Evolutionary conservation across 2,888 invertebrate species (phyloP), one percentile per base, ranked within the genome.

Genomic region (Eupithecia centaureata): DNA sequence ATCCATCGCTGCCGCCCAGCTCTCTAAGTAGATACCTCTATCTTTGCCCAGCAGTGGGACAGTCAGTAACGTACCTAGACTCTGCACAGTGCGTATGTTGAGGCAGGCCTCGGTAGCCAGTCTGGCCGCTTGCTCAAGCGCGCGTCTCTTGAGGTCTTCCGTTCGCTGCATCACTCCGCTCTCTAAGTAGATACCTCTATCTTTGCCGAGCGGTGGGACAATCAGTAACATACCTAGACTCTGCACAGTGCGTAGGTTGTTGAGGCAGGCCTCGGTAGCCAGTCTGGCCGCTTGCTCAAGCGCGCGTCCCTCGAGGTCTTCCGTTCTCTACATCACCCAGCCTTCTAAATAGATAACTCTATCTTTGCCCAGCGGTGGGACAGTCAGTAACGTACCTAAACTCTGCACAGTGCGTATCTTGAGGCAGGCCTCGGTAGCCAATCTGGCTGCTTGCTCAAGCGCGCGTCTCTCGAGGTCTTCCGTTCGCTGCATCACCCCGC

Each of bases 181-280:
- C n/a, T n/a, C n/a, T n/a, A n/a, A n/a, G n/a, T n/a, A n/a, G n/a
- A n/a, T n/a, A n/a, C n/a, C n/a, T n/a, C 5, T 22, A 42, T 42
- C 42, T 18, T 47, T 3, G 22, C 22, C 47, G 22, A 47, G 22
- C 47, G 22, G 10, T 22, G 47, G 10, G 42, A 22, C 42, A 95
- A n/a, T 47, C 47, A 57, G 22, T 1, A 13, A 61, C 80, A 88
- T 83, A 83, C 95, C 94, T 5, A 95, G 86, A 72, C 94, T 94
- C 35, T 95, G 95, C 10, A 95, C 95, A 0, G 96, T 96, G 38
- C 95, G 88, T 33, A 96, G n/a, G n/a, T n/a, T 94, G 76, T 95
- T 94, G 60, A 93, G 90, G 63, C 95, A 95, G 1, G 95, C 95
- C 76, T 96, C 95, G 0, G 95, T 94, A 27, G 95, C 96, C 42